Base-by-base conservation (phyloP, 2,797 vertebrate species). In the Pyrocephalus nanus region DNA sequence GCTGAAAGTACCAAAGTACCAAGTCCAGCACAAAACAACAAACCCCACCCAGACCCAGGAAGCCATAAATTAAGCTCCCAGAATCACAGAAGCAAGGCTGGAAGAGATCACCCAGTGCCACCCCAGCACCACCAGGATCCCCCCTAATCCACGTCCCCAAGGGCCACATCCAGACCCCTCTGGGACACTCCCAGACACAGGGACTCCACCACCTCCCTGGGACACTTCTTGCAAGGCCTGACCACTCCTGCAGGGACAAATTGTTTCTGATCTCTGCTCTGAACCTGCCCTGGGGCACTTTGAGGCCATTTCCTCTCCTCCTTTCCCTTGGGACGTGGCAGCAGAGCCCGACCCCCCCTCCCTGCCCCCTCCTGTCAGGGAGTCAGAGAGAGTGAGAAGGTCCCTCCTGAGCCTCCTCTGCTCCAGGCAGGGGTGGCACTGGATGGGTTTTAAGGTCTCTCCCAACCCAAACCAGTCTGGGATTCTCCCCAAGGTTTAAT, bases 381-480 rank as follows among this genome's bases (percentile, higher is more conserved):
- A 42, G 6, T 4, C 45, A 57, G 2, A 7, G 47, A 72, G 48
- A 43, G 16, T 43, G 42, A 43, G 17, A 43, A 32, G 79, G 22
- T 7, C 21, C 57, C n/a, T 32, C 58, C n/a, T 32, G 67, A 62
- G 67, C n/a, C 38, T 82, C 79, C 67, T 82, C 1, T 80, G 0
- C 64, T 58, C 53, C 77, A 48, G 42, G 40, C 40, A 40, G 40
- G 40, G 40, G 40, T 40, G 40, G 40, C 40, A 40, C 40, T 40
- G 40, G 40, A 16, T n/a, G 27, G 38, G 12, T 10, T 27, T 2
- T 9, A 29, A 21, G 0, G 0, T 12, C 17, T 13, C 43, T 58
- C 40, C 27, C 42, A 45, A 3, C 9, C 34, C 66, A 23, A 71
- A n/a, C 3, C 66, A 16, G 17, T 18, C 47, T 15, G 45, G 5